Evolutionary conservation across 2,113 vertebrate species (phyloP).

Genomic region (Oreochromis aureus): DNA sequence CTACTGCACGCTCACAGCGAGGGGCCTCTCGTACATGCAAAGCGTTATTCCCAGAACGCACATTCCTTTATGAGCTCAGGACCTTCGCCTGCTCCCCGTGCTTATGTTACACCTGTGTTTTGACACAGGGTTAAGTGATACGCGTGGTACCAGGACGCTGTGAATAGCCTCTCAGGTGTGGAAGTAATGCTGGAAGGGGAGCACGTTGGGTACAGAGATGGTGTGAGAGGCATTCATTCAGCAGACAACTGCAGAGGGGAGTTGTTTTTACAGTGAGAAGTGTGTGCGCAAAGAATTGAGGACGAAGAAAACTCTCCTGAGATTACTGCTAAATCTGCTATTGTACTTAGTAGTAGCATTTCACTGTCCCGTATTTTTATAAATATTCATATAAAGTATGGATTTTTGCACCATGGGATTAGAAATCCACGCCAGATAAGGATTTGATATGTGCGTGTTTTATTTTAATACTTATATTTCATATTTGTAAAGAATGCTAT

Average conservation of each 20-base stretch:
- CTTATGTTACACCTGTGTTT: slow-evolving; percentile 56
- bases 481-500: neutral
- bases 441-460: neutral
- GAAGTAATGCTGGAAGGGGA: neutral
- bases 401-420: neutral
- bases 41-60: slow-evolving; percentile 43
- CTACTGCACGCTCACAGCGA: neutral
- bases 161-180: slow-evolving; percentile 50
- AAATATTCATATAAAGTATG: neutral
- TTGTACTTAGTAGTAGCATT: neutral
- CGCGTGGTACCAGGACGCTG: slow-evolving; percentile 41
- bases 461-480: neutral
- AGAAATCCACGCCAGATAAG: neutral
- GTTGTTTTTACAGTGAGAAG: neutral
- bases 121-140: slow-evolving; percentile 68
- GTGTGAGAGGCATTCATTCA: neutral
- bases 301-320: neutral
- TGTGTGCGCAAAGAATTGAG: neutral
- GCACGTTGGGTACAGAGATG: neutral
- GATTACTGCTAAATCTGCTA: neutral
- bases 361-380: neutral
- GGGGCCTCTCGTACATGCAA: slow-evolving; percentile 15
- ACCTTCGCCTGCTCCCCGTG: slow-evolving; percentile 24
- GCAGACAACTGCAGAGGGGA: neutral
- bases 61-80: slow-evolving; percentile 48